phyloP scores from a whole-genome alignment of 2,797 vertebrate genomes.

The Staurois parvus region DNA sequence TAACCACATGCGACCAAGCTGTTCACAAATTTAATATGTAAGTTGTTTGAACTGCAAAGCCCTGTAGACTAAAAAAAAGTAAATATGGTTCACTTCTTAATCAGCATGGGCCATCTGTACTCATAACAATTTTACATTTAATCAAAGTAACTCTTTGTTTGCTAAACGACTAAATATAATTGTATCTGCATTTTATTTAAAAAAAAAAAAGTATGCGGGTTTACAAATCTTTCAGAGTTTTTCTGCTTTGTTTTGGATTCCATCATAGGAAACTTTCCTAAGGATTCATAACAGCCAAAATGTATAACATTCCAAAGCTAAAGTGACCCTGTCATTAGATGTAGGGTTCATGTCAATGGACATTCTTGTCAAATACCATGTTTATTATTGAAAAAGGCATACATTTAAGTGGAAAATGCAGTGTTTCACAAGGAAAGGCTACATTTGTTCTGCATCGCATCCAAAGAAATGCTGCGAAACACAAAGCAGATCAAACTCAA shows the following conservation, averaged over 20 bases:
- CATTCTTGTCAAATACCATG: no score
- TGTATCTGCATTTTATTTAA: conserved; percentile 6
- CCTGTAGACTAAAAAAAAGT: conserved; percentile 46
- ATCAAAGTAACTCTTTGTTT: conserved; percentile 14
- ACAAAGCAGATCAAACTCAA: no score
- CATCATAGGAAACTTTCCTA: no score
- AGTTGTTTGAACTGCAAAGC: conserved; percentile 34
- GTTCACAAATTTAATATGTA: conserved; percentile 45
- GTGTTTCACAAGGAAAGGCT: no score
- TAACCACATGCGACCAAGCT: conserved; percentile 47
- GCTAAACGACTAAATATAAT: background rate
- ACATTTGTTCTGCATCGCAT: no score
- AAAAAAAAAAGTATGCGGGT: background rate
- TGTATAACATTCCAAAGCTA: no score
- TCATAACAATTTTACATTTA: conserved; percentile 34
- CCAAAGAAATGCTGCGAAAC: no score
- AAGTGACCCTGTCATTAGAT: no score
- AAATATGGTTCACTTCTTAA: conserved; percentile 48
- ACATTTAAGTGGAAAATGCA: no score
- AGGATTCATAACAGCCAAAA: no score
- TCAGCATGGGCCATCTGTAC: conserved; percentile 51
- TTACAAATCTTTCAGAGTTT: background rate
- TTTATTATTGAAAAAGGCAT: no score
- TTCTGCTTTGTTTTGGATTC: background rate
- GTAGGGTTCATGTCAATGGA: no score